These are phyloP conservation scores for Diabrotica balteata DNA, from an alignment of 2,888 invertebrate genomes.

Conservation along the genomic window DNA sequence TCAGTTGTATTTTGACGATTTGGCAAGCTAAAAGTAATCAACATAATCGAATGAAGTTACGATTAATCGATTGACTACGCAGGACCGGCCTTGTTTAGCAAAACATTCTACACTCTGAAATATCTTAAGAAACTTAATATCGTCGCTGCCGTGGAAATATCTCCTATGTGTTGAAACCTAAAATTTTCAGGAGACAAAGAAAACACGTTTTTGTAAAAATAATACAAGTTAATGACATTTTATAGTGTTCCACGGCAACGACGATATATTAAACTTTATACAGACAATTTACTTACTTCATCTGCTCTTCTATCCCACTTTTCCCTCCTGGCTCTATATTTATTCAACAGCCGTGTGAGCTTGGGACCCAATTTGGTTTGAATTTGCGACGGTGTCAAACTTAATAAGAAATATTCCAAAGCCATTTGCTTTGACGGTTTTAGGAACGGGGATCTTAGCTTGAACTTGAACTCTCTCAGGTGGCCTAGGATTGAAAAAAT, in stretches of 20 bases:
- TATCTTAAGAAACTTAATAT: no score
- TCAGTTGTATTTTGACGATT: slow-evolving; percentile 3
- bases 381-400: slow-evolving; percentile 55
- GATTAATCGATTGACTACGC: slow-evolving; percentile 3
- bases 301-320: slow-evolving; percentile 61
- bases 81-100: no score
- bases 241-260: no score
- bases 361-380: slow-evolving; percentile 61
- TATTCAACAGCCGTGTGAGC: slow-evolving; percentile 63
- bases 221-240: no score
- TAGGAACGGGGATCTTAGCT: slow-evolving; percentile 43
- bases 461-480: slow-evolving; percentile 47
- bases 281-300: slow-evolving; percentile 54
- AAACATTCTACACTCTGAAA: no score
- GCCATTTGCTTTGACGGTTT: slow-evolving; percentile 51
- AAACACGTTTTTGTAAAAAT: no score
- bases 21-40: no score
- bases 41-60: neutral
- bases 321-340: slow-evolving; percentile 62
- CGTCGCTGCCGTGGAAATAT: no score
- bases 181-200: no score
- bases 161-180: no score
- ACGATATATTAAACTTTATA: no score
- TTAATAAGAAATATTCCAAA: slow-evolving; percentile 62
- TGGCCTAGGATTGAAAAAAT: slow-evolving; percentile 40